Percentiles rank a stretch among this genome's conserved stretches.
phyloP scores from a whole-genome alignment of 2,113 vertebrate species.

The Pachypanchax playfairii region DNA sequence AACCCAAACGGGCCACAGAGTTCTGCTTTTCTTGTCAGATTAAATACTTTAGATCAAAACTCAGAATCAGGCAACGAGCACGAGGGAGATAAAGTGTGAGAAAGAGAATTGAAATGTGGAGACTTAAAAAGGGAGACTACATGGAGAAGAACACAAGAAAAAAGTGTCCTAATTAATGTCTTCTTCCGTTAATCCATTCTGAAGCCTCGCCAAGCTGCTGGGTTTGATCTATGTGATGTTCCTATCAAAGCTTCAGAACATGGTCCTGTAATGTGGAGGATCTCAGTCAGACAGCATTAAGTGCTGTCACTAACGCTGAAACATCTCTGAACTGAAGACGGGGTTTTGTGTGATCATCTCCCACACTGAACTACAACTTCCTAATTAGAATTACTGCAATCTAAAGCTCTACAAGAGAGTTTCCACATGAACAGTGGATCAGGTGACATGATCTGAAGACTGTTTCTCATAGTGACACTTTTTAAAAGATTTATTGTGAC shows the following conservation, averaged over 20 bases:
- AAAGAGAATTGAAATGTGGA: neutral
- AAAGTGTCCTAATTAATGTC: conserved; percentile 69
- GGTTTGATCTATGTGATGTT: conserved; percentile 60
- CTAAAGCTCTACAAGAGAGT: neutral
- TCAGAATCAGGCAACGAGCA: conserved; percentile 16
- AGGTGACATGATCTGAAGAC: neutral
- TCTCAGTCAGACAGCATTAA: conserved; percentile 50
- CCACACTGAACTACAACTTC: neutral
- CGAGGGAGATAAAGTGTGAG: conserved; percentile 24
- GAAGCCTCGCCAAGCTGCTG: conserved; percentile 52
- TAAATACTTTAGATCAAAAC: conserved; percentile 56
- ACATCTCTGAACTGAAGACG: conserved; percentile 9
- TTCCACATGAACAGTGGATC: neutral
- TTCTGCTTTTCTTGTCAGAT: conserved; percentile 42
- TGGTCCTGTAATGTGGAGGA: conserved; percentile 34
- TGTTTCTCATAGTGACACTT: neutral
- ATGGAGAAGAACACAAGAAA: conserved; percentile 57
- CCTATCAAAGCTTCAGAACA: conserved; percentile 60
- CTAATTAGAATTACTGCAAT: neutral
- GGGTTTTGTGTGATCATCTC: neutral
- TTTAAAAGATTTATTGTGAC: neutral
- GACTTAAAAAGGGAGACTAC: conserved; percentile 48
- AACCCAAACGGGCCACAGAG: conserved; percentile 2
- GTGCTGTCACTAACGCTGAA: conserved; percentile 6
- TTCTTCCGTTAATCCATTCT: conserved; percentile 62